Base-by-base conservation (phyloP, 2,888 invertebrate species). In the Aromia moschata region DNA sequence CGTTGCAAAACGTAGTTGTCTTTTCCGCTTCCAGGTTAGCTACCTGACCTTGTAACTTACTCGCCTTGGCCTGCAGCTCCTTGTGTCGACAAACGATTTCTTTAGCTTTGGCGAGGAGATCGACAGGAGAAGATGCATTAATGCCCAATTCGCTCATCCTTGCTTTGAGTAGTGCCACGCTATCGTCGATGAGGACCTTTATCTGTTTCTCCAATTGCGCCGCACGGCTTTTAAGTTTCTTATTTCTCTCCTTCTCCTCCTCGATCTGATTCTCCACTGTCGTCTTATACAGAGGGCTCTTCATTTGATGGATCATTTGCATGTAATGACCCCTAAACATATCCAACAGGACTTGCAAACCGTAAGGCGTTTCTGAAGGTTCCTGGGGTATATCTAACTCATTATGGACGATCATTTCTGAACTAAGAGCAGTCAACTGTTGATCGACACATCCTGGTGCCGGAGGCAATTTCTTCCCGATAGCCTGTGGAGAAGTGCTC, bases 141-240 rank as follows among this genome's bases (percentile, higher is more conserved):
- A 96, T 94, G 62, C 93, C 94, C 69, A 98, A 84, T 82, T 97
- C 96, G 71, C 89, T 91, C 90, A 97, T 93, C 63, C 96, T 86
- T 40, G 91, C 90, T 79, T 95, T 94, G 36, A 97, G 83, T 68
- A 96, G 83, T 18, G 90, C 90, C 11, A 96, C 94, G 75, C 96
- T 95, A 79, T 97, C 96, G 72, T 93, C 92, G 67, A 96, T 94
- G 64, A 98, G 83, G 60, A 93, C 91, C 78, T 90, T 92, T 64
- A 97, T 95, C 83, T 96, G 95, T 78, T 94, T 94, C 75, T 96
- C 95, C 70, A 97, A 82, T 79, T 95, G 94, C n/a, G 91, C 91
- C 38, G 92, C 92, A 57, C 94, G 87, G 56, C 89, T 91, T 79
- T 91, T 90, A 63, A 96, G 81, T 73, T 90, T 90, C 71, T 89